Conservation (phyloP, 2,888 invertebrate species). For the Vanessa cardui region DNA sequence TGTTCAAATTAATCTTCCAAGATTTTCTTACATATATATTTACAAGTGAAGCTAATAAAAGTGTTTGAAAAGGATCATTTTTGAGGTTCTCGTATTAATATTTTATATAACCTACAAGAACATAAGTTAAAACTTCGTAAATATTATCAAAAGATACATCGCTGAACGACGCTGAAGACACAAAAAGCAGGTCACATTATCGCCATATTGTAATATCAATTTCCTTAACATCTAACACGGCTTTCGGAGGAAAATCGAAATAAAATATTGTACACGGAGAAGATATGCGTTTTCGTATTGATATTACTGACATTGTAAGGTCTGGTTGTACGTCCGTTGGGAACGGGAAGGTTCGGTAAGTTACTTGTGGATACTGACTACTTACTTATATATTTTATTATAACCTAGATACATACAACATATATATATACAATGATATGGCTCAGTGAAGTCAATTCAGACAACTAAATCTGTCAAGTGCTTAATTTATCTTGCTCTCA, state of each 20-base stretch:
- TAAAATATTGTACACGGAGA: conserved; percentile 27
- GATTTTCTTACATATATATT: too few relatives aligned
- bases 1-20: too few relatives aligned
- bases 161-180: conserved; percentile 11
- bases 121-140: background rate
- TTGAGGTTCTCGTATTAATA: too few relatives aligned
- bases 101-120: too few relatives aligned
- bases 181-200: conserved; percentile 7
- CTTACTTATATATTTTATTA: conserved; percentile 3
- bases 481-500: too few relatives aligned
- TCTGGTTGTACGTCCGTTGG: conserved; percentile 10
- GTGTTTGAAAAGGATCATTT: too few relatives aligned
- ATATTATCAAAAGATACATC: conserved; percentile 6
- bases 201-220: conserved; percentile 18
- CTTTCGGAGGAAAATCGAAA: conserved; percentile 16
- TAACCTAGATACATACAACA: background rate
- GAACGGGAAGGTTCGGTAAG: conserved; percentile 18
- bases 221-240: conserved; percentile 10
- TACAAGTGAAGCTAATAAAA: too few relatives aligned
- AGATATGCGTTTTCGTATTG: conserved; percentile 21
- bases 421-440: too few relatives aligned
- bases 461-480: too few relatives aligned
- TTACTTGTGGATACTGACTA: conserved; percentile 21
- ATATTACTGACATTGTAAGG: conserved; percentile 21
- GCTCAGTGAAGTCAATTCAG: too few relatives aligned